Evolutionary conservation across 1,140 invertebrate genomes (phyloP).

Genomic region (Nasonia longicornis): DNA sequence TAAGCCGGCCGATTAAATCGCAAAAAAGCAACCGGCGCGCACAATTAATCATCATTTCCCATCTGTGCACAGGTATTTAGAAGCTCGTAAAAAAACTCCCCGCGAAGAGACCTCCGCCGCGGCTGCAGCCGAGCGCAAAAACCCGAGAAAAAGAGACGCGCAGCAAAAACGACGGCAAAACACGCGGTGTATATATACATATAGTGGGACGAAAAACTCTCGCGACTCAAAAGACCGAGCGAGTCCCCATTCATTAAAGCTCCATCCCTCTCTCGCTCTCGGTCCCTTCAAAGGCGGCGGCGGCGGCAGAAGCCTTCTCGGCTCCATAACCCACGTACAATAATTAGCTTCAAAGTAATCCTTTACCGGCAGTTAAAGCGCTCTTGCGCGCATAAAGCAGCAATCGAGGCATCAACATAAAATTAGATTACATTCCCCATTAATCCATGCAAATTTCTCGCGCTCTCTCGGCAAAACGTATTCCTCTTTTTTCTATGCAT

Average conservation of each 20-base stretch:
- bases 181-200: neutral
- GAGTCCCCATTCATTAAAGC: slow-evolving; percentile 38
- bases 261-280: neutral
- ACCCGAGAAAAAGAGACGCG: neutral
- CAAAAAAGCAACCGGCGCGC: neutral
- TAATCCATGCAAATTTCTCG: slow-evolving; percentile 40
- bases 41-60: slow-evolving; percentile 39
- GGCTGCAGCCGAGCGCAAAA: neutral
- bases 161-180: neutral
- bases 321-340: slow-evolving; percentile 28
- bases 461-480: neutral
- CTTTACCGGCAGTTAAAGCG: slow-evolving; percentile 41
- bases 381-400: slow-evolving; percentile 27
- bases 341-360: slow-evolving; percentile 45
- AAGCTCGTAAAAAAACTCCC: neutral
- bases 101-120: neutral
- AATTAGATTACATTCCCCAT: slow-evolving; percentile 45
- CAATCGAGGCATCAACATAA: slow-evolving; percentile 46
- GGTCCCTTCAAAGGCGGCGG: neutral
- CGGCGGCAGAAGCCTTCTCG: neutral
- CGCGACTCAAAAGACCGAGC: slow-evolving; percentile 30
- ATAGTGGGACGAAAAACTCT: slow-evolving; percentile 31
- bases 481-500: neutral
- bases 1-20: slow-evolving; percentile 8
- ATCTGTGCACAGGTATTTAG: slow-evolving; percentile 12